phyloP scores from a whole-genome alignment of 2,113 vertebrate species.

The Drymodes brunneopygia region DNA sequence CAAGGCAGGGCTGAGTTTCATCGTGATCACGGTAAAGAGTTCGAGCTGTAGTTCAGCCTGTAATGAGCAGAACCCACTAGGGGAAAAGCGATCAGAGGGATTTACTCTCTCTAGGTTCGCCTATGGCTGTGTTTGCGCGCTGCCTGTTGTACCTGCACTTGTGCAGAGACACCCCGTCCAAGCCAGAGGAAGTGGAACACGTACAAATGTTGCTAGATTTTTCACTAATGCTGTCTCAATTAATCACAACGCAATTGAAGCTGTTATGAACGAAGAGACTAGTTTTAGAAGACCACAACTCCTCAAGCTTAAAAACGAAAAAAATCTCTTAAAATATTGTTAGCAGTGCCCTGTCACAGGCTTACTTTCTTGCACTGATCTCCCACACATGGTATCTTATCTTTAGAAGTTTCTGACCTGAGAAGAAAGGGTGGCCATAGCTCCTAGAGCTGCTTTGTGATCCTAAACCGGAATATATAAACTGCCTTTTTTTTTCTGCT shows the following conservation, averaged over 20 bases:
- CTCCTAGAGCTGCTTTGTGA: background rate
- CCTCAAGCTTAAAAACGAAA: background rate
- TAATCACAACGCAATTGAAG: background rate
- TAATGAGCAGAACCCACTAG: background rate
- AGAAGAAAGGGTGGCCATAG: background rate
- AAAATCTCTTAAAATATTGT: background rate
- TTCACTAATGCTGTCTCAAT: background rate
- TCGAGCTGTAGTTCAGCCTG: background rate
- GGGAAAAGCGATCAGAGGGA: background rate
- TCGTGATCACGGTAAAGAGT: background rate
- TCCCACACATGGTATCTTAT: background rate
- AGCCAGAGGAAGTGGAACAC: background rate
- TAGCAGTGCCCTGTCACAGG: background rate
- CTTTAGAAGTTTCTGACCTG: background rate
- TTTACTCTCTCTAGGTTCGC: no score
- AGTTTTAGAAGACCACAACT: background rate
- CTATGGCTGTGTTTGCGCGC: rapidly evolving
- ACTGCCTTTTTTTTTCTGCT: background rate
- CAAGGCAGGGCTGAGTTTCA: background rate
- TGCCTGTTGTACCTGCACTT: background rate
- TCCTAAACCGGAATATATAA: background rate
- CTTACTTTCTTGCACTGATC: background rate
- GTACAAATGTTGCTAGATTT: background rate
- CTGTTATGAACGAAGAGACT: background rate
- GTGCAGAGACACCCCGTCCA: background rate